Base-by-base conservation (phyloP, 2,113 vertebrate species). In the Petrocephalus microphthalmus region DNA sequence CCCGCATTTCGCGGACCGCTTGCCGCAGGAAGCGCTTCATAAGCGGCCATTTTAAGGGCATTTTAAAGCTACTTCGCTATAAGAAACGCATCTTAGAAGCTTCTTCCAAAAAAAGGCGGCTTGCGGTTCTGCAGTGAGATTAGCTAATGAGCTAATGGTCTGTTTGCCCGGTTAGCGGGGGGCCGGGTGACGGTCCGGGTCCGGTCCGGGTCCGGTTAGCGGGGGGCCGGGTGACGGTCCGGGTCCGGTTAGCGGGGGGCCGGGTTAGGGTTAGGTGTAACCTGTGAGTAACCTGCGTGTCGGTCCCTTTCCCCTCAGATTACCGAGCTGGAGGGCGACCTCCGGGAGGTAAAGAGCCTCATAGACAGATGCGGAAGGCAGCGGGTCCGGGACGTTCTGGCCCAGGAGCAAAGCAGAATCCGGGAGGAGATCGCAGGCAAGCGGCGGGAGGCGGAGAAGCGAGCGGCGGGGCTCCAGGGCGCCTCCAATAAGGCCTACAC, bases 341-440 rank as follows among this genome's bases (percentile, higher is more conserved):
- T 98, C 90, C 94, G 95, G 87, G 98, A 99, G 91, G 93, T 98
- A 83, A 94, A 95, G 7, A 93, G 94, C 0, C 91, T 99, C 57
- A 84, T 97, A 86, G 92, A 94, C 2, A 97, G 94, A 22, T 90
- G 95, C 10, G 95, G 96, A 11, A 96, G 97, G 90, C 97, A 97
- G 90, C 93, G 97, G 52, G 91, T 97, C 7, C 93, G 94, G 33
- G 97, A 98, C 86, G 88, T 96, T 4, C 93, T 99, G 8, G 92
- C 92, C 88, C 94, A 95, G 88, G 98, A 99, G 92, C 96, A 97
- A 83, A 95, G n/a, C n/a, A 94, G 88, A 99, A 96, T 89, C 17
- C 97, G 99, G 93, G 95, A 95, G 64, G 98, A 99, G 91, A 96
- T 99, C 22, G 91, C 95, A 52, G 94, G 93, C 64, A 97, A 97